Percentiles rank a stretch among this genome's conserved stretches.
phyloP scores from a whole-genome alignment of 2,797 vertebrate genomes.

The Gouania willdenowi region DNA sequence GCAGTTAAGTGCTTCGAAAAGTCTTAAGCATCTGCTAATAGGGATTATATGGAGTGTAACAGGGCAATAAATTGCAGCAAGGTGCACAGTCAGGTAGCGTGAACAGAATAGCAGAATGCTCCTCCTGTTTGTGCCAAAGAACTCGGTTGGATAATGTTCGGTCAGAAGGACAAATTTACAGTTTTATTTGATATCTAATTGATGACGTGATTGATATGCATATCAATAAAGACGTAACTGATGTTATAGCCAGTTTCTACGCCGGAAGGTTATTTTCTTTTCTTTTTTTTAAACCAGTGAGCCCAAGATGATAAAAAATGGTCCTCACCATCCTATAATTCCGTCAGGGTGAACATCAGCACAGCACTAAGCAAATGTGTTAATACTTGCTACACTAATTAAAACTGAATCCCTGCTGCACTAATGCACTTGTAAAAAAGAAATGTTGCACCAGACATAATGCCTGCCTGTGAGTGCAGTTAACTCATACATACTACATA shows the following conservation, averaged over 20 bases:
- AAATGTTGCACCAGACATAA: slow-evolving; percentile 40
- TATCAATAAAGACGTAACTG: slow-evolving; percentile 7
- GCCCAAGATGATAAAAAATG: slow-evolving; percentile 42
- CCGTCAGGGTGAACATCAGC: slow-evolving; percentile 42
- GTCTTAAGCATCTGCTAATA: slow-evolving; percentile 69
- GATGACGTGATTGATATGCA: slow-evolving; percentile 24
- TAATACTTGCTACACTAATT: slow-evolving; percentile 56
- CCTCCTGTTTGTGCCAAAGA: background rate
- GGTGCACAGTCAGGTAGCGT: slow-evolving; percentile 30
- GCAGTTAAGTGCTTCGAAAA: slow-evolving; percentile 58
- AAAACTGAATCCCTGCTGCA: slow-evolving; percentile 40
- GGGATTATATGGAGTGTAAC: slow-evolving; percentile 69
- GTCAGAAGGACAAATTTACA: slow-evolving; percentile 1
- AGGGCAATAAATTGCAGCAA: slow-evolving; percentile 56
- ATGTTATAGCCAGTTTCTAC: slow-evolving; percentile 25
- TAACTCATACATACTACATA: slow-evolving; percentile 20
- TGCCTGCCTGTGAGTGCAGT: slow-evolving; percentile 34
- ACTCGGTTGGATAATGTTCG: slow-evolving; percentile 2
- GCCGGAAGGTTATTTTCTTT: slow-evolving; percentile 47
- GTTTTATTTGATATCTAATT: slow-evolving; percentile 7
- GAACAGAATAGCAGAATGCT: slow-evolving; percentile 46
- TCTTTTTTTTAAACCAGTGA: no score
- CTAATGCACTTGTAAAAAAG: slow-evolving; percentile 56
- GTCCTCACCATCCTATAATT: slow-evolving; percentile 51
- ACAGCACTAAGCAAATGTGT: slow-evolving; percentile 49